phyloP scores from a whole-genome alignment of 2,888 invertebrate genomes.

The Phalangium opilio region DNA sequence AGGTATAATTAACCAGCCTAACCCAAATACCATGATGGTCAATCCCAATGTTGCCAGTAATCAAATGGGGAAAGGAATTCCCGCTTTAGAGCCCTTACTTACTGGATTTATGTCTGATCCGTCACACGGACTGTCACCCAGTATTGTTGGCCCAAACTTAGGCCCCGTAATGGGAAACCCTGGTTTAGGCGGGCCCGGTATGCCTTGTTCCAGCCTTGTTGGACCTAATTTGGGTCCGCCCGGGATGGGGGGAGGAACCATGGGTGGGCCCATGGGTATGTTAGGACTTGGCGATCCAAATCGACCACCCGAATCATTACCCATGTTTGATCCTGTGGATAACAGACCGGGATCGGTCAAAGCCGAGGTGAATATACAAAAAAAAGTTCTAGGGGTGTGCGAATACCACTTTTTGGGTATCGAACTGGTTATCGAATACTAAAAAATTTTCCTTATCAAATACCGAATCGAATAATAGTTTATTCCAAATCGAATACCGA shows the following conservation, averaged over 20 bases:
- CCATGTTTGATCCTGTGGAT: constrained; percentile 22
- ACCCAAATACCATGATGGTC: too few species aligned
- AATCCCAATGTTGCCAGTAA: constrained; percentile 3
- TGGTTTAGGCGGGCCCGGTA: constrained; percentile 7
- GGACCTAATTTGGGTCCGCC: constrained; percentile 10
- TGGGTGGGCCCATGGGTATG: constrained; percentile 5
- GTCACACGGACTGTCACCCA: constrained; percentile 12
- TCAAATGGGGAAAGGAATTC: constrained; percentile 11
- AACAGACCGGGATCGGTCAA: constrained; percentile 37
- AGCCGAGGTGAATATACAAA: constrained; percentile 23
- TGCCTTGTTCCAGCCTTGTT: too few species aligned
- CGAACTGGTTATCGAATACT: too few species aligned
- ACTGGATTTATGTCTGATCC: constrained; percentile 17
- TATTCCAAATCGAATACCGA: too few species aligned
- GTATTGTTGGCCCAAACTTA: too few species aligned
- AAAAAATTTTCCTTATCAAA: too few species aligned
- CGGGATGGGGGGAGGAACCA: constrained; percentile 7
- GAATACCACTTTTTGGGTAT: too few species aligned
- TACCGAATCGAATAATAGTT: too few species aligned
- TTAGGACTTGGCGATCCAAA: constrained; percentile 12
- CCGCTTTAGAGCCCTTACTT: constrained; percentile 15
- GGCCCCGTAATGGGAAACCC: too few species aligned
- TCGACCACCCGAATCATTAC: constrained; percentile 12
- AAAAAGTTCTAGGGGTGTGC: too few species aligned
- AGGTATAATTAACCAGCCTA: too few species aligned